A percentile compares a stretch with the other conserved stretches of the same genome.
Conservation (phyloP, 2,113 vertebrate genomes). For the Pluvialis apricaria region DNA sequence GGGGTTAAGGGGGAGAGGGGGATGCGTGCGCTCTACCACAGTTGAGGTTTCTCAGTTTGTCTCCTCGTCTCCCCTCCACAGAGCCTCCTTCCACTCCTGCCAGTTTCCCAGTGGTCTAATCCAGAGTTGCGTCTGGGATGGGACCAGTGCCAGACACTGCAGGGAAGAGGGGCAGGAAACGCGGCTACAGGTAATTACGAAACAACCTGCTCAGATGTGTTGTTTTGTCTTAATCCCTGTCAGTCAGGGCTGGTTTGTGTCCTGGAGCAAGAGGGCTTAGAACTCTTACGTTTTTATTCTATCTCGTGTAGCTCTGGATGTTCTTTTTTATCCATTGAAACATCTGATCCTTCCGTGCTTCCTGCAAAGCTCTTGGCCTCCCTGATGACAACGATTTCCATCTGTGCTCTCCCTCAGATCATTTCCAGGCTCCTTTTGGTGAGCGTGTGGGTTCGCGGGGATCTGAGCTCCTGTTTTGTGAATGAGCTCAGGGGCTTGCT, state of each 20-base stretch:
- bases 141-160: background rate
- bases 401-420: constrained; percentile 27
- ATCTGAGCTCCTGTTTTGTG: background rate
- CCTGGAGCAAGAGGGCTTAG: background rate
- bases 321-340: constrained; percentile 43
- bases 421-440: constrained; percentile 43
- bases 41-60: constrained; percentile 11
- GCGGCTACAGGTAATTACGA: background rate
- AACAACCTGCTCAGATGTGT: background rate
- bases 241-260: background rate
- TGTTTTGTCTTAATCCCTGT: background rate
- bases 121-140: background rate
- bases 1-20: background rate
- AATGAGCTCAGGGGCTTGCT: background rate
- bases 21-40: background rate
- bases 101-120: background rate
- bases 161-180: background rate
- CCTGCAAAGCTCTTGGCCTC: constrained; percentile 37
- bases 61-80: background rate
- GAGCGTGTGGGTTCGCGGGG: background rate
- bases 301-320: background rate
- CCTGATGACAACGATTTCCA: constrained; percentile 50
- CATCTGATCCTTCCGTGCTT: constrained; percentile 39
- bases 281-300: background rate
- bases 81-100: background rate